Percentiles rank a stretch among this genome's conserved stretches.
phyloP scores from a whole-genome alignment of 2,113 vertebrate species.

The Lamprotornis superbus region DNA sequence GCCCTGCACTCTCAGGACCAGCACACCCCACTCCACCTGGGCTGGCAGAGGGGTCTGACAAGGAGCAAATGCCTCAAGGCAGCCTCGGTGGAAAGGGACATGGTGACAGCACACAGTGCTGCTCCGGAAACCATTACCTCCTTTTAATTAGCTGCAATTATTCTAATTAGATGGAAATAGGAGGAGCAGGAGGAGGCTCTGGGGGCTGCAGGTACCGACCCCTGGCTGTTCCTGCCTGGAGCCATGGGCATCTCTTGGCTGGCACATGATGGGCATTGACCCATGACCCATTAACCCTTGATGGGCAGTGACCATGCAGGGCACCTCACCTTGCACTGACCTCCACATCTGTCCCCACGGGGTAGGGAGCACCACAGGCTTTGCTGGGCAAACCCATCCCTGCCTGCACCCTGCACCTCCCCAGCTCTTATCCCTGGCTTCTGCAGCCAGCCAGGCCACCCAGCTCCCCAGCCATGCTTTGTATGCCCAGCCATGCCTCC shows the following conservation, averaged over 20 bases:
- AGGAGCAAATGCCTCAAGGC: neutral
- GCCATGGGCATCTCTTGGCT: neutral
- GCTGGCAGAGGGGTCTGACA: neutral
- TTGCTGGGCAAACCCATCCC: neutral
- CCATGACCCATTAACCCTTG: too few relatives aligned
- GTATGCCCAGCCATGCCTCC: neutral
- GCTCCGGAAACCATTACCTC: neutral
- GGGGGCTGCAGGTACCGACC: neutral
- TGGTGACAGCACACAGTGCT: neutral
- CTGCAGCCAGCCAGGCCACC: neutral
- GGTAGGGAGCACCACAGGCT: neutral
- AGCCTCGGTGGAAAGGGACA: neutral
- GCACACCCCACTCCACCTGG: rapidly evolving
- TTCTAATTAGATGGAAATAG: neutral
- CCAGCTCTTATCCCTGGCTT: neutral
- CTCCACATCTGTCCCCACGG: rapidly evolving
- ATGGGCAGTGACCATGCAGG: rapidly evolving
- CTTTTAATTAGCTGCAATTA: conserved; percentile 8
- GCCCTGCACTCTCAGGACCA: rapidly evolving
- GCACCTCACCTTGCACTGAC: neutral
- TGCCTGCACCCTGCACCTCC: neutral
- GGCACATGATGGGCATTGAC: rapidly evolving
- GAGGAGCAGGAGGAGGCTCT: neutral
- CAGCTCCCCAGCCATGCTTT: neutral
- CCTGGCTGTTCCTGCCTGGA: rapidly evolving